A percentile compares a stretch with the other conserved stretches of the same genome.
These are phyloP conservation scores for Globicephala melas DNA, from an alignment of 2,113 vertebrate genomes.

Conservation along the genomic window DNA sequence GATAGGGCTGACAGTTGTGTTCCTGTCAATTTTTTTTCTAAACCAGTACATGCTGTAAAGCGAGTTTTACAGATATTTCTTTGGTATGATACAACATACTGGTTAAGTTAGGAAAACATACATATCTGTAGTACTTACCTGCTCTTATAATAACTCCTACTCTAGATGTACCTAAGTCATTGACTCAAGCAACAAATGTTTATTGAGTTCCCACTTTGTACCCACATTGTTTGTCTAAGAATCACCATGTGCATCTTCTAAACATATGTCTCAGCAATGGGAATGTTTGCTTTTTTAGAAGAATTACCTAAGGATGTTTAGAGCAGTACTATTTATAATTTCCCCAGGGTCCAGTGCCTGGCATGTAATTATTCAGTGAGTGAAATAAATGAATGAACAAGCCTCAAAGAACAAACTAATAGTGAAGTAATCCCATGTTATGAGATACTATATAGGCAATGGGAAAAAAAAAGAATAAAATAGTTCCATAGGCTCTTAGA, in stretches of 20 bases:
- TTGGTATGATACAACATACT: constrained; percentile 37
- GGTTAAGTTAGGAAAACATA: constrained; percentile 20
- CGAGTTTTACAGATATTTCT: not conserved
- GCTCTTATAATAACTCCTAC: not conserved
- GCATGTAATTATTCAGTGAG: not conserved
- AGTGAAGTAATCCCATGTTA: not conserved
- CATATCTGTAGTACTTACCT: not conserved
- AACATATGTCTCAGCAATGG: not conserved
- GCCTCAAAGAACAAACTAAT: not conserved
- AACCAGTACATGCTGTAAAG: not conserved
- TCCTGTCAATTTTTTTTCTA: not conserved
- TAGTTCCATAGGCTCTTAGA: not conserved
- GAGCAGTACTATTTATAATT: not conserved
- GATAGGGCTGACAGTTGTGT: not conserved
- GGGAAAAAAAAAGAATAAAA: not conserved
- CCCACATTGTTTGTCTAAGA: not conserved
- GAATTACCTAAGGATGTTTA: not conserved
- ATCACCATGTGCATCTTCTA: not conserved
- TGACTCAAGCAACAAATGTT: not conserved
- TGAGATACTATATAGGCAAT: not conserved
- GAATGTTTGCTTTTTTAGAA: not conserved
- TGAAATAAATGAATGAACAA: not conserved
- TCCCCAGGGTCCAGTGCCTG: not conserved
- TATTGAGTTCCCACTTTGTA: not conserved
- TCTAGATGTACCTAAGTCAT: not conserved